Conservation (phyloP, 2,113 vertebrate species). For the Alexandromys fortis region DNA sequence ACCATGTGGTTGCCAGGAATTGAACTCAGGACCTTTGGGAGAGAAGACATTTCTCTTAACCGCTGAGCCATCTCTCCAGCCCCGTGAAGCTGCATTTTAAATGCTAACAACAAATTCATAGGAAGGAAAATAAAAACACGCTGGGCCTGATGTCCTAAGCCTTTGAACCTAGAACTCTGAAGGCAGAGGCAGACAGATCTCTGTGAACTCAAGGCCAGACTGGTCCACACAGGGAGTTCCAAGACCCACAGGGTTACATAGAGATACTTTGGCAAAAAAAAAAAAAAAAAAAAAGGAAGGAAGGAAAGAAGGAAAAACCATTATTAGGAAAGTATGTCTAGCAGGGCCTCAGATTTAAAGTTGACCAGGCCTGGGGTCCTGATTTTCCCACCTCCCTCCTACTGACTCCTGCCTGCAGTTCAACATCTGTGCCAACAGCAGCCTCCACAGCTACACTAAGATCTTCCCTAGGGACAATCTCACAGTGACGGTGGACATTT, state of each 20-base stretch:
- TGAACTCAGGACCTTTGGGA: too few species aligned
- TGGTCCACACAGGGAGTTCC: background rate
- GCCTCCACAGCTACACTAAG: slow-evolving; percentile 77
- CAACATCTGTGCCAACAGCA: slow-evolving; percentile 85
- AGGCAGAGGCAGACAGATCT: background rate
- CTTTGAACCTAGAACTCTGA: background rate
- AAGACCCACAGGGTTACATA: background rate
- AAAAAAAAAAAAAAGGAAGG: background rate
- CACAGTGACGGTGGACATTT: slow-evolving; percentile 86
- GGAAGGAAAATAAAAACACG: background rate
- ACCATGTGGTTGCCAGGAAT: too few species aligned
- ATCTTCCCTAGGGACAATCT: slow-evolving; percentile 85
- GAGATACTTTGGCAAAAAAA: background rate
- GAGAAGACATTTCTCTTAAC: too few species aligned
- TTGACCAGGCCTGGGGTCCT: background rate
- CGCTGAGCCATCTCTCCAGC: too few species aligned
- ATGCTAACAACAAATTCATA: background rate
- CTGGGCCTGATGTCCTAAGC: background rate
- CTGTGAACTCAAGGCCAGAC: background rate
- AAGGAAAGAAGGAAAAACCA: background rate
- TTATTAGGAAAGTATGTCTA: background rate
- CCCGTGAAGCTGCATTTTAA: background rate
- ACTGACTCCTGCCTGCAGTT: slow-evolving; percentile 71
- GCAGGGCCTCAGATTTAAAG: background rate
- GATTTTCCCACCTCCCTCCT: background rate